A percentile compares a stretch with the other conserved stretches of the same genome.
phyloP scores from a whole-genome alignment of 2,797 vertebrate species.

The Myiothlypis chrysogaster region DNA sequence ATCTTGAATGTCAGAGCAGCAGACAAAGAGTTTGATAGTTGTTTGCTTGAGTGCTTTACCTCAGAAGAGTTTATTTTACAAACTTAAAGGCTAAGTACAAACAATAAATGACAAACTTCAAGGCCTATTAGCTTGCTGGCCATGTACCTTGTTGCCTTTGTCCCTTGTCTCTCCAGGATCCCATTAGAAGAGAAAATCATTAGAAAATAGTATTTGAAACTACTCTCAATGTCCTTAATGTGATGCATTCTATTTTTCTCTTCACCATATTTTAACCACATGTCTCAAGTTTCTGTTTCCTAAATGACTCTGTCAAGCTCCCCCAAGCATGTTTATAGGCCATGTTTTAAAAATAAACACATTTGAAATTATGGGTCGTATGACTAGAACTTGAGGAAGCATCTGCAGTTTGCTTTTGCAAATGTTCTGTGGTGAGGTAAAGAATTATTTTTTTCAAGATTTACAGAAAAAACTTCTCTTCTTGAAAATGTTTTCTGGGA shows the following conservation, averaged over 20 bases:
- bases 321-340: constrained; percentile 3
- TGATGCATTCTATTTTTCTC: not conserved
- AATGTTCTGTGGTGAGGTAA: not conserved
- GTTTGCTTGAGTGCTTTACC: not conserved
- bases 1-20: not conserved
- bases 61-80: not conserved
- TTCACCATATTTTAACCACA: constrained; percentile 42
- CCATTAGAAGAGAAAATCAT: not conserved
- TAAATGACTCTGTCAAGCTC: not conserved
- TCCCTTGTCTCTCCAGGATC: not conserved
- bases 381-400: constrained; percentile 5
- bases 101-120: not conserved
- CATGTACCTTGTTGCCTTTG: not conserved
- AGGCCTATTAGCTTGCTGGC: not conserved
- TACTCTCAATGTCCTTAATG: not conserved
- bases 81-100: not conserved
- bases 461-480: not conserved
- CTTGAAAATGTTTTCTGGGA: not conserved
- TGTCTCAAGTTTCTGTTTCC: constrained; percentile 41
- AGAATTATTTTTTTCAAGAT: not conserved
- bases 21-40: not conserved
- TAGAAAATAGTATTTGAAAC: constrained; percentile 8
- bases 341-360: constrained; percentile 21
- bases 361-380: constrained; percentile 11
- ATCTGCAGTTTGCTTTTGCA: constrained; percentile 40